Conservation (phyloP, 2,113 vertebrate genomes). For the Lagenorhynchus albirostris region DNA sequence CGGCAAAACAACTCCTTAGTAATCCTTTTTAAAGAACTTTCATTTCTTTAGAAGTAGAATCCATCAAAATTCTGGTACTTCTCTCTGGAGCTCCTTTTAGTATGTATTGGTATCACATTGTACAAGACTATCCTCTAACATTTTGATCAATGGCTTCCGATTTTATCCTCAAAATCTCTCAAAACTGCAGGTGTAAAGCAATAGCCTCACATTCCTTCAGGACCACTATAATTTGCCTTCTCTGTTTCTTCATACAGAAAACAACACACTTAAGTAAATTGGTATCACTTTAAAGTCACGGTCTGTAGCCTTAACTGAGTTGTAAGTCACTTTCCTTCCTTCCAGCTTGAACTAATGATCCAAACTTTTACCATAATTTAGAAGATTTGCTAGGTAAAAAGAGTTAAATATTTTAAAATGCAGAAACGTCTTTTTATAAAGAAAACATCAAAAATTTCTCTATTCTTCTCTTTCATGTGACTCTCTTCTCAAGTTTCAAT, state of each 20-base stretch:
- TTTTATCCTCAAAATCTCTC: neutral
- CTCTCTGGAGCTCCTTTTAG: neutral
- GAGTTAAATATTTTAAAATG: neutral
- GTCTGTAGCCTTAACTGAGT: neutral
- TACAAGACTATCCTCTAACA: neutral
- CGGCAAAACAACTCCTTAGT: neutral
- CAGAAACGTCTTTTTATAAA: neutral
- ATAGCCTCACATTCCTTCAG: rapidly evolving
- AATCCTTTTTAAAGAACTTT: neutral
- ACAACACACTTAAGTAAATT: neutral
- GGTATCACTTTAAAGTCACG: neutral
- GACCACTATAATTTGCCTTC: neutral
- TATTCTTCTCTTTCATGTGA: neutral
- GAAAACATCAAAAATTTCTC: neutral
- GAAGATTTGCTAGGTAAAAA: neutral
- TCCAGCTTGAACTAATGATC: neutral
- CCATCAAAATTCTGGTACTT: neutral
- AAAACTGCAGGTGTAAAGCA: neutral
- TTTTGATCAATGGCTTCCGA: neutral
- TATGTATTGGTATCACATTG: neutral
- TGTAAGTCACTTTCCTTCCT: neutral
- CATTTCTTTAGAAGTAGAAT: neutral
- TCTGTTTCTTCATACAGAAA: neutral
- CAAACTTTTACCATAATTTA: neutral
- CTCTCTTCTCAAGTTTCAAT: neutral